phyloP scores from a whole-genome alignment of 2,888 invertebrate genomes.

The Stegophylla sp. region DNA sequence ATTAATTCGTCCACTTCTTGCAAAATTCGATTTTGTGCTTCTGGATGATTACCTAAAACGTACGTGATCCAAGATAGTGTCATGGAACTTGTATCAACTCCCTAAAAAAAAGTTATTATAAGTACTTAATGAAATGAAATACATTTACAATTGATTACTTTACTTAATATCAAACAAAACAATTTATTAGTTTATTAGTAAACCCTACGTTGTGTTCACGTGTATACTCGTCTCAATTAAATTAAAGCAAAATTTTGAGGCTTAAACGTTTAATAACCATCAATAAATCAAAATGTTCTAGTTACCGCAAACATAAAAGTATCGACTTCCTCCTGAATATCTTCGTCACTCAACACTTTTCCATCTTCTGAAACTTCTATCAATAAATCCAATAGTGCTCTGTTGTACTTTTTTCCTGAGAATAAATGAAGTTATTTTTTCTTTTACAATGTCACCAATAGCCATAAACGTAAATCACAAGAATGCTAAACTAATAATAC shows the following conservation, averaged over 20 bases:
- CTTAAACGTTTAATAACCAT: too few relatives aligned
- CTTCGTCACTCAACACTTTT: slow-evolving; percentile 61
- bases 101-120: slow-evolving; percentile 60
- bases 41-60: slow-evolving; percentile 61
- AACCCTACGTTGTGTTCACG: too few relatives aligned
- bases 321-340: slow-evolving; percentile 63
- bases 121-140: background rate
- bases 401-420: slow-evolving; percentile 45
- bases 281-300: background rate
- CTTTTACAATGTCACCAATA: too few relatives aligned
- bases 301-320: slow-evolving; percentile 63
- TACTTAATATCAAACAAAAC: too few relatives aligned
- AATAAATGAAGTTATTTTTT: background rate
- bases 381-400: slow-evolving; percentile 60
- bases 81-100: slow-evolving; percentile 62
- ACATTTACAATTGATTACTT: too few relatives aligned
- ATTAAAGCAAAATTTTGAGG: too few relatives aligned
- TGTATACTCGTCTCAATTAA: too few relatives aligned
- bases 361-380: slow-evolving; percentile 60
- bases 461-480: background rate
- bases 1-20: slow-evolving; percentile 62
- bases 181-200: too few relatives aligned
- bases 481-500: too few relatives aligned
- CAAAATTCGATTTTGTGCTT: slow-evolving; percentile 61
- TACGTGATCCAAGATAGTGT: slow-evolving; percentile 62